A percentile compares a stretch with the other conserved stretches of the same genome.
phyloP scores from a whole-genome alignment of 2,113 vertebrate species.

The Sinocyclocheilus rhinocerous region DNA sequence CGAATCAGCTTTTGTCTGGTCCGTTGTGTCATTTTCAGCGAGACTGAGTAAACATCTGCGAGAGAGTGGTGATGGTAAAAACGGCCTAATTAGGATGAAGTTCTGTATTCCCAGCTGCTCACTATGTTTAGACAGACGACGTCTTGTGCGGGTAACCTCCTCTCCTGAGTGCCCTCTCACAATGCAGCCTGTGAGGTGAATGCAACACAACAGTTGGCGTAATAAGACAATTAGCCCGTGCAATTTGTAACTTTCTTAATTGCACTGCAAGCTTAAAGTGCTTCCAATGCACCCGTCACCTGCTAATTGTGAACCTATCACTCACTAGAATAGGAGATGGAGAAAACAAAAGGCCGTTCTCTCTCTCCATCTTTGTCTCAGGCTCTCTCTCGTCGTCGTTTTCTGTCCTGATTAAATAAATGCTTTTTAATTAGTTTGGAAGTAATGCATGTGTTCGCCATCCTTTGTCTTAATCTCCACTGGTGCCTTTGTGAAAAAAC shows the following conservation, averaged over 20 bases:
- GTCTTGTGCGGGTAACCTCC: background rate
- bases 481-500: background rate
- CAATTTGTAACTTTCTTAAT: conserved; percentile 47
- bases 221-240: conserved; percentile 39
- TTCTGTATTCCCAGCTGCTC: conserved; percentile 44
- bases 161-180: background rate
- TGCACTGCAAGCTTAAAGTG: conserved; percentile 2
- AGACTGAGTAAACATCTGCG: conserved; percentile 41
- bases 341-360: background rate
- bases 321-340: background rate
- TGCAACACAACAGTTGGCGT: background rate
- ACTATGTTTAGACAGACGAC: conserved; percentile 24
- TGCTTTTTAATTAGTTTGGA: conserved; percentile 39
- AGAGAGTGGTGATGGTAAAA: background rate
- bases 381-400: background rate
- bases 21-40: background rate
- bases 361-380: conserved; percentile 9
- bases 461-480: conserved; percentile 34
- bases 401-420: conserved; percentile 39
- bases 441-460: background rate
- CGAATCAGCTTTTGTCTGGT: background rate
- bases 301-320: conserved; percentile 39
- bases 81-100: conserved; percentile 34
- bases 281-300: background rate
- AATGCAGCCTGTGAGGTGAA: conserved; percentile 19